phyloP scores from a whole-genome alignment of 1,140 invertebrate genomes.

The Drosophila elegans region DNA sequence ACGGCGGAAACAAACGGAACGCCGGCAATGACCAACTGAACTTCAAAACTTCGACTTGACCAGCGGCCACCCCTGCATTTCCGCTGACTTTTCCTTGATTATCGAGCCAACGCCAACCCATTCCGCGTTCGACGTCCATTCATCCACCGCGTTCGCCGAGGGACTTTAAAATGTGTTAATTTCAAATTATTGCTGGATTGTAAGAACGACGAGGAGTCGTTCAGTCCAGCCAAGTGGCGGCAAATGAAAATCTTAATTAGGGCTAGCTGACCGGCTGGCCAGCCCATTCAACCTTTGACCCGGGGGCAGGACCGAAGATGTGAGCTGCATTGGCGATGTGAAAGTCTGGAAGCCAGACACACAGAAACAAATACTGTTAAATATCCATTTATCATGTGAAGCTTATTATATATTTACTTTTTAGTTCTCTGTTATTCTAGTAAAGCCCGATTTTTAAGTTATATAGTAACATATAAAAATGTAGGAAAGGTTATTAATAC shows the following conservation, averaged over 20 bases:
- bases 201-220: conserved; percentile 23
- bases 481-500: too few relatives aligned
- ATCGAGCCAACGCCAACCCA: conserved; percentile 40
- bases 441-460: too few relatives aligned
- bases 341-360: neutral
- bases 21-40: conserved; percentile 79
- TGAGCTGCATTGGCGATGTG: conserved; percentile 28
- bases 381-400: neutral
- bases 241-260: conserved; percentile 53
- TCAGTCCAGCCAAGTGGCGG: conserved; percentile 21
- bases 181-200: conserved; percentile 44
- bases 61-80: conserved; percentile 49
- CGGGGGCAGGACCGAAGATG: conserved; percentile 17
- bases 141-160: conserved; percentile 36
- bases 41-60: conserved; percentile 77
- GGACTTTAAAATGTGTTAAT: conserved; percentile 62
- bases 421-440: too few relatives aligned
- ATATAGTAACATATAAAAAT: too few relatives aligned
- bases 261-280: conserved; percentile 41
- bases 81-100: conserved; percentile 64
- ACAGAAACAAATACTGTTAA: conserved; percentile 22
- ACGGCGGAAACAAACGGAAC: conserved; percentile 57
- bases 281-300: conserved; percentile 42
- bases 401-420: too few relatives aligned
- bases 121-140: conserved; percentile 22